Conservation (phyloP, 1,140 invertebrate species). For the Solen grandis region DNA sequence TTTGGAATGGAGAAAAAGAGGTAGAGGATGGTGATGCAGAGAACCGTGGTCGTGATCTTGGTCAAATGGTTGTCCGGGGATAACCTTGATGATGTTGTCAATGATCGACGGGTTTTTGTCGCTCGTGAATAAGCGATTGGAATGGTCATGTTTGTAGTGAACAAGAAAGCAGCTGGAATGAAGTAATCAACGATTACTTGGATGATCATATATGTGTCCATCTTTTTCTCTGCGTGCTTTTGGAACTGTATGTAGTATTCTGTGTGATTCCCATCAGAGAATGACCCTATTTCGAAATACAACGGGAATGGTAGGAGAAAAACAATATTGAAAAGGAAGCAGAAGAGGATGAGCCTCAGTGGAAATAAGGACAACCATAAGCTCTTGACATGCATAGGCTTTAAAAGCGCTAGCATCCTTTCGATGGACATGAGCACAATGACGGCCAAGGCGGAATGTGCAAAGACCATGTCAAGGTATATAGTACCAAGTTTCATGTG, state of each 20-base stretch:
- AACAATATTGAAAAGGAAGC: slow-evolving; percentile 18
- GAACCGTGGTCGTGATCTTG: slow-evolving; percentile 27
- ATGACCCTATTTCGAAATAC: slow-evolving; percentile 19
- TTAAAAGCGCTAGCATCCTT: slow-evolving; percentile 17
- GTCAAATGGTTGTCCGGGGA: slow-evolving; percentile 15
- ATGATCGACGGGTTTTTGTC: not conserved
- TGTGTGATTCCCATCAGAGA: not conserved
- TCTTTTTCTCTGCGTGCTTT: not conserved
- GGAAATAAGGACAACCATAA: slow-evolving; percentile 9
- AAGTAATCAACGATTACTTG: slow-evolving; percentile 29
- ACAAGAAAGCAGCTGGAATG: not conserved
- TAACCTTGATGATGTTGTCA: not conserved
- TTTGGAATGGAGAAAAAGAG: slow-evolving; percentile 36
- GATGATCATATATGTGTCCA: slow-evolving; percentile 16
- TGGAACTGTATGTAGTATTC: slow-evolving; percentile 17
- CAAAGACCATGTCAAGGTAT: slow-evolving; percentile 26
- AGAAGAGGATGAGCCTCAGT: not conserved
- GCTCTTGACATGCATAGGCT: slow-evolving; percentile 14
- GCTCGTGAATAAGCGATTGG: slow-evolving; percentile 20
- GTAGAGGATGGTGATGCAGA: slow-evolving; percentile 38
- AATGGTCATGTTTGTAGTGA: slow-evolving; percentile 17
- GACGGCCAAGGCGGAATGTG: slow-evolving; percentile 5
- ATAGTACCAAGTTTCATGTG: slow-evolving; percentile 46
- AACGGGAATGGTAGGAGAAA: slow-evolving; percentile 27
- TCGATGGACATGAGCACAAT: slow-evolving; percentile 40